phyloP scores from a whole-genome alignment of 2,888 invertebrate species.

The Brenthis daphne region DNA sequence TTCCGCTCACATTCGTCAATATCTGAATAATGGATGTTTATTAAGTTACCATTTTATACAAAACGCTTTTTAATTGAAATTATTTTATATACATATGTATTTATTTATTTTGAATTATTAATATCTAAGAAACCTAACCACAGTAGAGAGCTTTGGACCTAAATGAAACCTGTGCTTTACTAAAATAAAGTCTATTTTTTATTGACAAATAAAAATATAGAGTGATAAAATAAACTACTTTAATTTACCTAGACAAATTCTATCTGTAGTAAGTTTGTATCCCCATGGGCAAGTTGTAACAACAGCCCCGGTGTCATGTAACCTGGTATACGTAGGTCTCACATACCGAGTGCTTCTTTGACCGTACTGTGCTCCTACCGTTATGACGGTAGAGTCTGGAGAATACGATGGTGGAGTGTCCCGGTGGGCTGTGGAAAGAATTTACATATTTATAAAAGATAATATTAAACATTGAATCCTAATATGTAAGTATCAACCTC shows the following conservation, averaged over 20 bases:
- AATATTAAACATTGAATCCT: background rate
- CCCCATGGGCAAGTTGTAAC: conserved; percentile 87
- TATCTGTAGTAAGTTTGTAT: conserved; percentile 88
- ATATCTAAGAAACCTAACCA: too few relatives aligned
- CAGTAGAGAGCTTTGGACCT: too few relatives aligned
- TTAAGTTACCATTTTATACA: background rate
- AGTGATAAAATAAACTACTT: background rate
- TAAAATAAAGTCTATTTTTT: too few relatives aligned
- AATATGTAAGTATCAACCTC: too few relatives aligned
- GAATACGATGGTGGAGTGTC: conserved; percentile 28
- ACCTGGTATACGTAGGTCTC: conserved; percentile 55
- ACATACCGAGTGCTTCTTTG: conserved; percentile 61
- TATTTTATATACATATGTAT: too few relatives aligned
- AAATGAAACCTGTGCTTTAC: too few relatives aligned
- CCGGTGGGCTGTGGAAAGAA: conserved; percentile 20
- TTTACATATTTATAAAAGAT: background rate
- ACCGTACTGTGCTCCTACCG: conserved; percentile 74
- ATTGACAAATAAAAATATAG: too few relatives aligned
- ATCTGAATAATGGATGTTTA: conserved; percentile 78
- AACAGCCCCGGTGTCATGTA: conserved; percentile 53
- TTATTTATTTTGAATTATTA: too few relatives aligned
- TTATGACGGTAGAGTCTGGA: conserved; percentile 62
- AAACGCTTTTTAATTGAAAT: background rate
- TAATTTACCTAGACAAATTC: conserved; percentile 80
- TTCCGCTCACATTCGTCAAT: conserved; percentile 92